phyloP scores from a whole-genome alignment of 2,888 invertebrate genomes.

The Auanema freiburgensis region DNA sequence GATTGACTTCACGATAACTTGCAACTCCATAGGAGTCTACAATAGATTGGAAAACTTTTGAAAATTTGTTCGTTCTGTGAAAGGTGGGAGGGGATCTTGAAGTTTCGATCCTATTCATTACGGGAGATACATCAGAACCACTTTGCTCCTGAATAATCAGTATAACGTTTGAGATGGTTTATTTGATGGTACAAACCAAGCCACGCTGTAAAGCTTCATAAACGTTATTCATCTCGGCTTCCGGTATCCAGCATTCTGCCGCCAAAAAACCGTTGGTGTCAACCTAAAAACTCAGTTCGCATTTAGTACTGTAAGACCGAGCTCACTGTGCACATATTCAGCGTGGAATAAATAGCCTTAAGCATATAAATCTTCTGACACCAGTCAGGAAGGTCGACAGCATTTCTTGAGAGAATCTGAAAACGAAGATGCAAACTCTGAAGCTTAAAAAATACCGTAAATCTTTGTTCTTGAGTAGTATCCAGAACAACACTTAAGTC shows the following conservation, averaged over 20 bases:
- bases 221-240: slow-evolving; percentile 83
- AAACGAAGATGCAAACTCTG: slow-evolving; percentile 6
- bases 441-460: slow-evolving; percentile 33
- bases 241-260: slow-evolving; percentile 95
- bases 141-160: slow-evolving; percentile 72
- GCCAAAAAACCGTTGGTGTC: slow-evolving; percentile 98
- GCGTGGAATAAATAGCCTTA: slow-evolving; percentile 94
- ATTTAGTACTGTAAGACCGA: background rate
- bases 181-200: slow-evolving; percentile 73
- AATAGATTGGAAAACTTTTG: slow-evolving; percentile 87
- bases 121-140: slow-evolving; percentile 91
- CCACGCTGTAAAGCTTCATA: slow-evolving; percentile 86
- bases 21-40: slow-evolving; percentile 96
- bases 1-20: slow-evolving; percentile 93
- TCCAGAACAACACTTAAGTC: slow-evolving; percentile 79
- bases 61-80: slow-evolving; percentile 94
- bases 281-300: slow-evolving; percentile 48
- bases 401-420: slow-evolving; percentile 82
- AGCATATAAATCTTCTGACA: slow-evolving; percentile 92
- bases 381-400: slow-evolving; percentile 96
- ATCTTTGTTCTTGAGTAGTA: slow-evolving; percentile 53
- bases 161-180: background rate
- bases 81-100: slow-evolving; percentile 88
- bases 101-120: slow-evolving; percentile 90
- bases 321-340: slow-evolving; percentile 90